Evolutionary conservation across 2,113 vertebrate species (phyloP), one percentile per base, ranked within the genome.

Genomic region (Burhinus bistriatus): DNA sequence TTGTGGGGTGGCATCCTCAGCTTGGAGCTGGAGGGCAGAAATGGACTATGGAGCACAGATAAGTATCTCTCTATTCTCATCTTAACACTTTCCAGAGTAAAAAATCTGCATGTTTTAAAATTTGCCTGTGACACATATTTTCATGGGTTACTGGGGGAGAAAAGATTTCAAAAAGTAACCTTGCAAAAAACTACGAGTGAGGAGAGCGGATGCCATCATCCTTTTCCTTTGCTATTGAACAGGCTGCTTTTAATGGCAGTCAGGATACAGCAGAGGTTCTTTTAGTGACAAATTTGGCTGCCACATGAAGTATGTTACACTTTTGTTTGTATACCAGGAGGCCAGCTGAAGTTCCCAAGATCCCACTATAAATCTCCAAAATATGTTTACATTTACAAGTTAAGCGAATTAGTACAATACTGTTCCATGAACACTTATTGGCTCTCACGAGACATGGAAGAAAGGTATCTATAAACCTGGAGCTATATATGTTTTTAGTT

Each of bases 21-120:
- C 34, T 11, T 15, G 20, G 40, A 78, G 26, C 23, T 47, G 20
- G 12, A 54, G 30, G 69, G 34, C 40, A 81, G 51, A 66, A 90
- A 82, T 34, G 34, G 45, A n/a, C 6, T 1, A 4, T 1, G 1
- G 3, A 17, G 3, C 20, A 30, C 3, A 34, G 30, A 85, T 27
- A 30, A 90, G 12, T 51, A 49, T 75, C 12, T 40, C 30, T 69
- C 29, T 45, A 2, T 71, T 71, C 17, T 85, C 27, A 65, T 61
- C 9, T 84, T 47, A 70, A 26, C 4, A 1, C 6, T 36, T 89
- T 25, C 32, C 17, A 52, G 59, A 45, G n/a, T 70, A 1, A 83
- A 70, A 82, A 85, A 36, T 36, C 5, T 36, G 1, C 1, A 0
- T 45, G 4, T 79, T 30, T 79, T 42, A 44, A 59, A 71, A 64